A percentile compares a stretch with the other conserved stretches of the same genome.
phyloP scores from a whole-genome alignment of 2,113 vertebrate genomes.

The Trematocara unimaculatum region DNA sequence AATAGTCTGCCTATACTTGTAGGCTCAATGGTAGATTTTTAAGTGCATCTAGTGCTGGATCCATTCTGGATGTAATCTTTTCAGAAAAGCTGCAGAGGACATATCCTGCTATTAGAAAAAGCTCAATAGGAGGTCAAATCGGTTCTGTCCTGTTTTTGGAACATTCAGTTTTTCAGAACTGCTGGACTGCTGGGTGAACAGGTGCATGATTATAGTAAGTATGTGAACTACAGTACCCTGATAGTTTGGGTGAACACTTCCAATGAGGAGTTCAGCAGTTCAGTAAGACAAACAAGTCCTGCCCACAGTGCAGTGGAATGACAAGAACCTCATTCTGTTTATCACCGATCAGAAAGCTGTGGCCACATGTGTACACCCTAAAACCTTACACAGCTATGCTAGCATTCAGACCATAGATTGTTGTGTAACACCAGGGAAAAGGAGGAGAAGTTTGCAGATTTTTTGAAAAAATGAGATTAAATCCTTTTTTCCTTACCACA shows the following conservation, averaged over 20 bases:
- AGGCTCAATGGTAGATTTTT: background rate
- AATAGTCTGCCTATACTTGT: background rate
- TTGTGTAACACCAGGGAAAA: background rate
- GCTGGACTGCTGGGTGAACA: background rate
- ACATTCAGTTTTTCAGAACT: background rate
- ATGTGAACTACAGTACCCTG: constrained; percentile 21
- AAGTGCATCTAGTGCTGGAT: background rate
- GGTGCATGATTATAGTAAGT: background rate
- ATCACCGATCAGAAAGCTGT: constrained; percentile 25
- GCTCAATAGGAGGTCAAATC: background rate
- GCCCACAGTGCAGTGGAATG: constrained; percentile 39
- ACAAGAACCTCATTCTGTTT: constrained; percentile 42
- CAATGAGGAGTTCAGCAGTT: constrained; percentile 51
- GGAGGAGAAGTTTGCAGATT: background rate
- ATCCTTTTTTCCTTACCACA: background rate
- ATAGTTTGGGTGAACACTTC: constrained; percentile 13
- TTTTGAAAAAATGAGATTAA: background rate
- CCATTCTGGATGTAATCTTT: background rate
- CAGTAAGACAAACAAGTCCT: constrained; percentile 54
- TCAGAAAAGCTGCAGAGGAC: background rate
- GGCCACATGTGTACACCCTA: background rate
- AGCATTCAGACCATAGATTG: background rate
- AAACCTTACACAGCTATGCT: background rate
- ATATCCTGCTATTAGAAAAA: background rate
- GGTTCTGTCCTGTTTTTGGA: background rate